Base-by-base conservation (phyloP, 2,113 vertebrate genomes). In the Vulpes lagopus region DNA sequence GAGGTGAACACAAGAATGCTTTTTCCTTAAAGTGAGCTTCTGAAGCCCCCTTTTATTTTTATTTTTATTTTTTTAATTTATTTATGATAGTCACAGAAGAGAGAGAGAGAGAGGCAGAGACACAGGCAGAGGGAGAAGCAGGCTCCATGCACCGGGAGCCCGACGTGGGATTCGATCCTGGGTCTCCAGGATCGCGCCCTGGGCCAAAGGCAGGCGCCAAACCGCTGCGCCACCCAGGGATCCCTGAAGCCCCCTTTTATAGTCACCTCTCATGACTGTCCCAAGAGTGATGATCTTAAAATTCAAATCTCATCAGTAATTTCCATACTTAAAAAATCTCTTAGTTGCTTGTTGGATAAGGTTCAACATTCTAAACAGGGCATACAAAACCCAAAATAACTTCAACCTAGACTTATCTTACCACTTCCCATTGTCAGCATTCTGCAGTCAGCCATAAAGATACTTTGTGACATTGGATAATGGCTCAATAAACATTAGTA, bases 281-380 rank as follows among this genome's bases (percentile, higher is more conserved):
- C 27, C 22, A 83, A 94, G 30, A 74, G 8, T 19, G 38, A 16
- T n/a, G 32, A 86, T 82, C n/a, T 67, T 76, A 92, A 93, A 92
- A 89, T 43, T 92, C 53, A 93, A 94, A 83, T 87, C 11, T 65
- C 2, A 86, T 60, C 6, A 30, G 25, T 71, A 90, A 88, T 11
- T 97, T 84, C 12, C 27, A 89, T 65, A 59, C 30, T 55, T 93
- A 88, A 82, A 96, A 96, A 84, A 51, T 94, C n/a, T 59, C 71
- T 89, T 73, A 43, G 14, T 62, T 94, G 25, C 25, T 64, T 74
- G 10, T 35, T 93, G 32, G 27, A 64, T 62, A 91, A 93, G 16
- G 82, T 38, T 78, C 60, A 85, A 35, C 38, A 49, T 79, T 84
- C 67, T 80, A 73, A 73, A 89, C 3, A 82, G 4, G 0, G 0